Percentiles rank a stretch among this genome's conserved stretches.
Conservation (phyloP, 2,888 invertebrate genomes). For the Drosophila borborema region DNA sequence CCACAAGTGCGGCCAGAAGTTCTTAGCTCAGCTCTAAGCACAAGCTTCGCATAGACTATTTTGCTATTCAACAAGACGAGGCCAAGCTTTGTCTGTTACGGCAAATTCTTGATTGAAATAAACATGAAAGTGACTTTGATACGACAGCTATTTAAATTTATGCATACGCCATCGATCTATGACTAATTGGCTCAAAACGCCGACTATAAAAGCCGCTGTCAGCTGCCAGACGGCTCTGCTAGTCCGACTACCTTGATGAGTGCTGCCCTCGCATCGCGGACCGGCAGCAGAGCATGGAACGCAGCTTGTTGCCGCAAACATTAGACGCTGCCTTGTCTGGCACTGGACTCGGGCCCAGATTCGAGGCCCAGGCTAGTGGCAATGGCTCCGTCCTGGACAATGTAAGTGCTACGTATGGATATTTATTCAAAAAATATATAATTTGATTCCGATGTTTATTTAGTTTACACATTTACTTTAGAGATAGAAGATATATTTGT, state of each 20-base stretch:
- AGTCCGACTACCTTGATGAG: conserved; percentile 43
- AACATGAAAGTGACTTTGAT: conserved; percentile 39
- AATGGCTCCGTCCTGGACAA: conserved; percentile 94
- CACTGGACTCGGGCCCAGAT: conserved; percentile 50
- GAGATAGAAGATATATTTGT: neutral
- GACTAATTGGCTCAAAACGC: conserved; percentile 39
- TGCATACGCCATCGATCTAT: conserved; percentile 19
- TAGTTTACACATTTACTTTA: neutral
- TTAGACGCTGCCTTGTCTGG: conserved; percentile 36
- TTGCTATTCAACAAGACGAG: neutral
- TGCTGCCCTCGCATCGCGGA: conserved; percentile 11
- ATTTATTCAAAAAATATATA: too few species aligned
- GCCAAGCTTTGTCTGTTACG: neutral
- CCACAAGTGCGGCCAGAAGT: conserved; percentile 52
- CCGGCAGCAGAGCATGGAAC: conserved; percentile 60
- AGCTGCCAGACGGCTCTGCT: neutral
- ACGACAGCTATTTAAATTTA: conserved; percentile 37
- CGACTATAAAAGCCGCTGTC: conserved; percentile 48
- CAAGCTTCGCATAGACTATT: neutral
- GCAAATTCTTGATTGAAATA: conserved; percentile 20
- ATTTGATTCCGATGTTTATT: neutral
- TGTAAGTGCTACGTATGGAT: conserved; percentile 84
- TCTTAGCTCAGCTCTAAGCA: conserved; percentile 84
- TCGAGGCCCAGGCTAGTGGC: conserved; percentile 55
- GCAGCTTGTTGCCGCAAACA: conserved; percentile 47